Evolutionary conservation across 2,113 vertebrate genomes (phyloP), one percentile per base, ranked within the genome.

Genomic region (Pituophis catenifer): DNA sequence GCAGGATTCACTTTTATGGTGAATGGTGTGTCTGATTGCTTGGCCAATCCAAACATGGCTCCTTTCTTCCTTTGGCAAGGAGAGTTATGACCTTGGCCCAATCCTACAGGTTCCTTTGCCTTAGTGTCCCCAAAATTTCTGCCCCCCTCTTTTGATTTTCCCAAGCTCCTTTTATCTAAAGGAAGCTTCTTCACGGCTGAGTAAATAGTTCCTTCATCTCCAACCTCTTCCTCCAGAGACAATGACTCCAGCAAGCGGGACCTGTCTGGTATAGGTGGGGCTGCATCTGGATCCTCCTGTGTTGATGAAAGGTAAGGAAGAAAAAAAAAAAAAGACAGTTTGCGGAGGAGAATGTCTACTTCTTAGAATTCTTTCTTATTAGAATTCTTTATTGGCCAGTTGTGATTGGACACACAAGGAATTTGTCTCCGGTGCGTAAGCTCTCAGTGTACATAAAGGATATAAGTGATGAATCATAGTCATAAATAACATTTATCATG

Each of bases 201-300:
- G 0, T 98, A 99, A 15, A 97, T 17, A 4, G 89, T 91, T 23
- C 44, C 94, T 53, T 96, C 91, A 0, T 89, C 21, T 0, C 86
- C 65, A 44, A n/a, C n/a, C 1, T 95, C 91, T 11, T 95, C 92
- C 12, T 94, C 95, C 1, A 89, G 15, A 11, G 94, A 89, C 75
- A 44, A 44, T 0, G 96, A 96, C 2, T 95, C 24, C 53, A 96
- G 90, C 11, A 95, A 93, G 65, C 38, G 38, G 29, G 96, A 97
- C 93, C 94, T 97, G 1, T 97, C 97, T 10, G 98, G 96, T 33
- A 98, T 94, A 2, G 98, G 98, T 1, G 97, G 96, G 33, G 95
- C 95, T 95, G 95, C 93, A 3, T 33, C 54, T 7, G 15, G 50
- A 5, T 21, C 93, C 97, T 97, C 91, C 29, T 11, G 26, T 9